phyloP scores from a whole-genome alignment of 1,140 invertebrate genomes.

The Apis cerana region DNA sequence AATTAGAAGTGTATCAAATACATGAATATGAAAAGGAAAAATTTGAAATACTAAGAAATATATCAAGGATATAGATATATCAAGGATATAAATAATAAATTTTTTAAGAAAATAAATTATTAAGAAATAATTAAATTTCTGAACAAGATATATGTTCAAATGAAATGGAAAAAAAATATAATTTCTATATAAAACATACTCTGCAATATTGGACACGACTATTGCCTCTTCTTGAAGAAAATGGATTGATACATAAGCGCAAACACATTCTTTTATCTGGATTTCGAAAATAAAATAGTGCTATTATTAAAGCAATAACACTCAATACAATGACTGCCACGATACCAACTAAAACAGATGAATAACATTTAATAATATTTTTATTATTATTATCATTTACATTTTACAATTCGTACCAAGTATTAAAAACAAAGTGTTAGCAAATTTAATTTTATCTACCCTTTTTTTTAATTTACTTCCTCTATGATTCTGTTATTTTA shows the following conservation, averaged over 20 bases:
- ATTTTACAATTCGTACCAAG: neutral
- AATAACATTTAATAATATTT: neutral
- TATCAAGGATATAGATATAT: too few species aligned
- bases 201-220: conserved; percentile 66
- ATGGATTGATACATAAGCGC: conserved; percentile 39
- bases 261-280: conserved; percentile 54
- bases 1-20: neutral
- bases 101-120: too few species aligned
- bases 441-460: neutral
- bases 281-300: conserved; percentile 60
- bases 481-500: neutral
- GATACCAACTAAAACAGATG: conserved; percentile 51
- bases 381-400: too few species aligned
- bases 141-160: neutral
- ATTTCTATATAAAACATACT: conserved; percentile 45
- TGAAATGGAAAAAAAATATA: neutral
- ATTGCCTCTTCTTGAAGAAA: conserved; percentile 50
- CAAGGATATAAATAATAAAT: too few species aligned
- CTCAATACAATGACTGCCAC: conserved; percentile 33
- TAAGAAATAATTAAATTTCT: neutral
- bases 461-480: neutral
- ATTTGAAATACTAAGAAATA: neutral
- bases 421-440: too few species aligned
- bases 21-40: neutral
- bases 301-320: conserved; percentile 33